Base-by-base conservation (phyloP, 2,888 invertebrate genomes). In the Oligia latruncula region DNA sequence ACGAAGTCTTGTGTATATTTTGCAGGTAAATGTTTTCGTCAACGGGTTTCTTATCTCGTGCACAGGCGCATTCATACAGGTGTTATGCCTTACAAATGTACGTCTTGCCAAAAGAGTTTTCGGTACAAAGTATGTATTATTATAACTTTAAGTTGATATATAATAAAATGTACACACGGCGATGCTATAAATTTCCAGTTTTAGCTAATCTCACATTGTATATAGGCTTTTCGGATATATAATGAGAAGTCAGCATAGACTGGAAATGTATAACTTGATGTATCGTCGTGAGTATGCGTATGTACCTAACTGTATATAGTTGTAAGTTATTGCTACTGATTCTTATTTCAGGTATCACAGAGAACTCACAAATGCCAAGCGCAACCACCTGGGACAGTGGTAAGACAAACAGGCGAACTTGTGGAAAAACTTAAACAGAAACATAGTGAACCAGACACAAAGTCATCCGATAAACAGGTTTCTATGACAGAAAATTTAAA, bases 11-110 rank as follows among this genome's bases (percentile, higher is more conserved):
- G 46, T 78, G 64, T 79, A 49, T 55, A 52, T 78, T 71, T 95
- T 95, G 49, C 93, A 98, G 98, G 98, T 20, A 99, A 99, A 97
- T 98, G 98, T 92, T 99, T 99, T 92, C 97, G 99, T 15, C 99
- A 99, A 93, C 95, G 98, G 80, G 98, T 99, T 23, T 98, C 98
- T 0, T 98, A 98, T 93, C 96, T 98, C 91, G 98, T 99, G 0
- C 98, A 99, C 92, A 97, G 98, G 83, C 97, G 98, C 85, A 98
- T 98, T 88, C 98, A 98, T 90, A 98, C 98, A 1, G 98, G 98
- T 58, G 98, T 97, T 0, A 98, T 98, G 98, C 98, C 98, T 0
- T 98, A 98, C 92, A 98, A 98, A 94, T 98, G 98, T 91, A 98
- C 98, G 67, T 97, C 97, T 13, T 99, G 98, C 92, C 97, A 98